These are phyloP conservation scores for Callionymus lyra DNA, from an alignment of 2,113 vertebrate genomes.

Conservation along the genomic window DNA sequence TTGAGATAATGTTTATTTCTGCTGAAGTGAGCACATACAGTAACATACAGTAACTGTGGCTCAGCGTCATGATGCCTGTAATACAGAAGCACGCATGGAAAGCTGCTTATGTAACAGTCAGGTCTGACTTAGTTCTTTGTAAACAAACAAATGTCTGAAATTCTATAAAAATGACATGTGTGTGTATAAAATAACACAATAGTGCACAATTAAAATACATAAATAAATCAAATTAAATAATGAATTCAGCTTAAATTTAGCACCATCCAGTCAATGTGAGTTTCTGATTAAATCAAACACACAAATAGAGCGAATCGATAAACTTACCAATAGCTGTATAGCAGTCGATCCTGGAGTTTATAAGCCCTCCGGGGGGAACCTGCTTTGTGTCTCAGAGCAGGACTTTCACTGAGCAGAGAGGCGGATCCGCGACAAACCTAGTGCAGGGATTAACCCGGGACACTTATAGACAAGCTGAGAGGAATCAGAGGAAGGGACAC, in stretches of 20 bases:
- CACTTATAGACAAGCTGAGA: constrained; percentile 49
- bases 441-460: constrained; percentile 59
- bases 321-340: constrained; percentile 46
- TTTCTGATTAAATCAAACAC: background rate
- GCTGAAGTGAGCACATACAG: background rate
- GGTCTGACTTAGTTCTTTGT: too few species aligned
- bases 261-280: background rate
- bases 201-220: background rate
- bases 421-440: constrained; percentile 19
- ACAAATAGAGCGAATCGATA: background rate
- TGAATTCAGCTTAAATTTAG: background rate
- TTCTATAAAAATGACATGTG: background rate
- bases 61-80: constrained; percentile 8
- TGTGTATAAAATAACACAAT: background rate
- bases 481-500: background rate
- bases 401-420: constrained; percentile 36
- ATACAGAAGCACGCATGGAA: constrained; percentile 17
- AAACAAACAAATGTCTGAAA: background rate
- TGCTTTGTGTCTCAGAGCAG: constrained; percentile 27
- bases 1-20: too few species aligned
- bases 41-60: background rate
- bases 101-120: constrained; percentile 44
- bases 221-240: background rate
- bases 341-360: constrained; percentile 1
- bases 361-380: constrained; percentile 25